Evolutionary conservation across 2,888 invertebrate species (phyloP), one percentile per base, ranked within the genome.

Genomic region (Belgica antarctica): DNA sequence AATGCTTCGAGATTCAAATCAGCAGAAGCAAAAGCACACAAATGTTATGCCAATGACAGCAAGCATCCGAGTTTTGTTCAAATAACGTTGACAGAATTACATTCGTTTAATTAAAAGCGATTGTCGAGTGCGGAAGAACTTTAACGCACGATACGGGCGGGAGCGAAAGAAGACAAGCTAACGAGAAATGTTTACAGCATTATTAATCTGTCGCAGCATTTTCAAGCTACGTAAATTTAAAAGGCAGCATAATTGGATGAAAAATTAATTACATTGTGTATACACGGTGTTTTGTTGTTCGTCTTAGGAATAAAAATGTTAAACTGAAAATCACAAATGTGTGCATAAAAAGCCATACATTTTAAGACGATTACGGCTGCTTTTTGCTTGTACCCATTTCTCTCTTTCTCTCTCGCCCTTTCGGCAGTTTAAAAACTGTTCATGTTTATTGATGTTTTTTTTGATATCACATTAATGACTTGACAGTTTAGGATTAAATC

Each of bases 281-380:
- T 10, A 41, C 41, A 41, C 12, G 41, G 15, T 41, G 12, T 41
- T 41, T 41, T n/a, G 12, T 41, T 41, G 41, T 41, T 34, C n/a
- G 41, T 41, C 15, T 41, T 41, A n/a, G n/a, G n/a, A n/a, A n/a
- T n/a, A n/a, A n/a, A n/a, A n/a, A n/a, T n/a, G n/a, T n/a, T n/a
- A n/a, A n/a, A n/a, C n/a, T n/a, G n/a, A n/a, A n/a, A n/a, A 31
- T 4, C 31, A 31, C 10, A 41, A 41, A 15, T 41, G 41, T n/a
- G 5, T 52, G 12, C 22, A 52, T 22, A 22, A 52, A 52, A 17
- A 2, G 22, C 17, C 19, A 52, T 52, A 52, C 17, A 52, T 52
- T 46, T 52, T 7, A 52, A 52, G 52, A 52, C 7, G n/a, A 52
- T 52, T 52, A 52, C 22, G 52, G 22, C 22, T 52, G 17, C 15